These are phyloP conservation scores for Rhyacophila evoluta DNA, from an alignment of 2,888 invertebrate species.

Conservation along the genomic window DNA sequence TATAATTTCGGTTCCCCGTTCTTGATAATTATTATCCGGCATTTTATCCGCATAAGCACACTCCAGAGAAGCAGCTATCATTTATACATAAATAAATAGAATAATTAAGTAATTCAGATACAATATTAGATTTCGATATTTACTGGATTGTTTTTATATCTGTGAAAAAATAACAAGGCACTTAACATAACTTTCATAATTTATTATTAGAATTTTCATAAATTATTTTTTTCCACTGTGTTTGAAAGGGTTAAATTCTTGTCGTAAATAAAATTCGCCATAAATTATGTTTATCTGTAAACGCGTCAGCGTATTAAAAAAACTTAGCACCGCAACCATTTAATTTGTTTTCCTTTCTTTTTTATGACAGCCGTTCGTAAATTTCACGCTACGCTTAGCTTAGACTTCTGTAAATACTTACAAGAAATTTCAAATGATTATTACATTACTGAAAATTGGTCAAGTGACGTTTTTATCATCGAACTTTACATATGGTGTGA, in stretches of 20 bases:
- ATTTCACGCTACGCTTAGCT: not conserved
- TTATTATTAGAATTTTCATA: too few species aligned
- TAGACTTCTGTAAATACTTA: conserved; percentile 1
- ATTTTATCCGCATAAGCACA: too few species aligned
- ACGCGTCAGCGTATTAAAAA: not conserved
- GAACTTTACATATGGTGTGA: not conserved
- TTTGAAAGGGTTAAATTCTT: not conserved
- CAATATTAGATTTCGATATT: too few species aligned
- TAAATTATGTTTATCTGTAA: conserved; percentile 9
- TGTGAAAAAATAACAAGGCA: too few species aligned
- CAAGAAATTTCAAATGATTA: not conserved
- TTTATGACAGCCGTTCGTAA: not conserved
- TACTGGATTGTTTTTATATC: too few species aligned
- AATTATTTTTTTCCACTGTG: not conserved
- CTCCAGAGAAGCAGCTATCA: too few species aligned
- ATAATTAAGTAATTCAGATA: too few species aligned
- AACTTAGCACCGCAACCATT: not conserved
- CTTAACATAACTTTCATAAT: too few species aligned
- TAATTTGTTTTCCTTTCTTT: not conserved
- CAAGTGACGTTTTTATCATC: not conserved
- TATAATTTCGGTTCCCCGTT: too few species aligned
- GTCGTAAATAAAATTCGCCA: not conserved
- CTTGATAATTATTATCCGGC: too few species aligned
- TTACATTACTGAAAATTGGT: not conserved
- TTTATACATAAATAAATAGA: too few species aligned